Base-by-base conservation (phyloP, 1,140 invertebrate genomes). In the Zaprionus camerounensis region DNA sequence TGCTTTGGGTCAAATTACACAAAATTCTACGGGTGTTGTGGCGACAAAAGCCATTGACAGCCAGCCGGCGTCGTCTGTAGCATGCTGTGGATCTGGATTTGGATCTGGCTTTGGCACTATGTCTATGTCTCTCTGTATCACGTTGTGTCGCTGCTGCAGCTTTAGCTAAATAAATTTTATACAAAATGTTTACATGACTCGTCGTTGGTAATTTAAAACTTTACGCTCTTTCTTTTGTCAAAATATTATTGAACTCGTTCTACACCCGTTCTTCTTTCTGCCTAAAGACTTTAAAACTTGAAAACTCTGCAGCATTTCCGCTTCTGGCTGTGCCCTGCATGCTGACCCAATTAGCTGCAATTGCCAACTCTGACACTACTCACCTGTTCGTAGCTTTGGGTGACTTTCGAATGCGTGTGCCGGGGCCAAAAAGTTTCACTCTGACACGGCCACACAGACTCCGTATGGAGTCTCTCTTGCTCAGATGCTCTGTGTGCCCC, bases 1-100 rank as follows among this genome's bases (percentile, higher is more conserved):
- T 90, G 85, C 85, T 91, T 91, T 90, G 85, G 85, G 86, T 90
- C 85, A 91, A 90, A 90, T 90, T 90, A 90, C 85, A 90, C 86
- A 90, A 81, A 90, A 90, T 90, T 90, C 85, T 88, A 90, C 85
- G 85, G 85, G 85, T 88, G 85, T 88, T 90, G 85, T 76, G 85
- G 81, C 81, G 85, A 90, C 84, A 88, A 80, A 78, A 90, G 78
- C 81, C 85, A 88, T 90, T 80, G 82, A 78, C 82, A 82, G 77
- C 72, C 65, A 84, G 74, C 69, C 65, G 73, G 71, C 75, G 68
- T 55, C 71, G 75, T 46, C 76, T 73, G 62, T 41, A 31, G 31
- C n/a, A 11, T 2, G 22, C 24, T 55, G 34, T 28, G 13, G 17
- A 31, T 31, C 61, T 55, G 26, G 38, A 15, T 64, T 28, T 31